phyloP scores from a whole-genome alignment of 2,113 vertebrate species.

The Thalassarche chlororhynchos region DNA sequence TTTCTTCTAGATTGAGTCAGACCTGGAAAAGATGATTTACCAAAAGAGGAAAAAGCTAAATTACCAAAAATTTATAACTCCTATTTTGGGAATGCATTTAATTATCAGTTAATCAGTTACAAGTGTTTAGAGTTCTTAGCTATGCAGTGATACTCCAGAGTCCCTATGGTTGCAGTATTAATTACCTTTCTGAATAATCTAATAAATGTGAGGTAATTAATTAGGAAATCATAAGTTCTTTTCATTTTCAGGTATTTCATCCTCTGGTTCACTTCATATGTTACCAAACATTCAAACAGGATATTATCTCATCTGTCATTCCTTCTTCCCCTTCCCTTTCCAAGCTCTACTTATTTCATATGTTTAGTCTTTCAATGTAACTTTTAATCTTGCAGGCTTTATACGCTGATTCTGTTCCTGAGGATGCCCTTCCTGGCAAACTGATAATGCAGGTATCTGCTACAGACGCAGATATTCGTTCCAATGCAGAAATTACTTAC shows the following conservation, averaged over 20 bases:
- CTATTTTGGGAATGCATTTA: background rate
- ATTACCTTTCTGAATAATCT: background rate
- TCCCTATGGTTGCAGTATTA: background rate
- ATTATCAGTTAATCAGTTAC: background rate
- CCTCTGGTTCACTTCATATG: background rate
- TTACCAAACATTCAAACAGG: background rate
- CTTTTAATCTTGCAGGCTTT: slow-evolving; percentile 75
- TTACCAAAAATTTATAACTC: background rate
- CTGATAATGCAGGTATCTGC: slow-evolving; percentile 91
- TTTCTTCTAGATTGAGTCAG: background rate
- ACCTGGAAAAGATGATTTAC: background rate
- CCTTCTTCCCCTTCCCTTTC: background rate
- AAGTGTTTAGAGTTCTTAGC: background rate
- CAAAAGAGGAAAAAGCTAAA: background rate
- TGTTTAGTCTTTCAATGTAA: background rate
- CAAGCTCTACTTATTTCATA: background rate
- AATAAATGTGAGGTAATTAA: background rate
- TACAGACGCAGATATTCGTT: slow-evolving; percentile 92
- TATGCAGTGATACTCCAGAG: background rate
- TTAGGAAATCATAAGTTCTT: background rate
- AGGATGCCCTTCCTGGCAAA: slow-evolving; percentile 87
- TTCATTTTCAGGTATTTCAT: background rate
- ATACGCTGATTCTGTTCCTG: slow-evolving; percentile 88
- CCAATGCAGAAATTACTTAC: slow-evolving; percentile 92
- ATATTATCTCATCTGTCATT: background rate